Conservation (phyloP, 2,888 invertebrate species). For the Tiphia femorata region DNA sequence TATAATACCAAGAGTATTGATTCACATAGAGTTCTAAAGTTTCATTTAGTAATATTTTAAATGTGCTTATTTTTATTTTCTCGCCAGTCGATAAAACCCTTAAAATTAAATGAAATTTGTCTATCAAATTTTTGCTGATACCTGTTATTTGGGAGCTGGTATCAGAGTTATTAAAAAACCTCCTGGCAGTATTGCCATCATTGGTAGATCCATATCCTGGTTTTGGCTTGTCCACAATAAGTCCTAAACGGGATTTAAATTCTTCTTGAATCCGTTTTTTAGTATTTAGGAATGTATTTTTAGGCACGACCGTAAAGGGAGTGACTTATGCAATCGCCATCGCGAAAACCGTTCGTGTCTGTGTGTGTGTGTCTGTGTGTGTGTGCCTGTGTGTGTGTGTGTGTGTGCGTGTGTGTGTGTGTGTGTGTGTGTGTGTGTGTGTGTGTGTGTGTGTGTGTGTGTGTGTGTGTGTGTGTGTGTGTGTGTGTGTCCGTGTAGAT, state of each 20-base stretch:
- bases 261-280: not conserved
- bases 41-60: not conserved
- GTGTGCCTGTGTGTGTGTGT: too few relatives aligned
- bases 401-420: too few relatives aligned
- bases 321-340: too few relatives aligned
- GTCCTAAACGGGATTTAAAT: not conserved
- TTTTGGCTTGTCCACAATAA: not conserved
- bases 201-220: not conserved
- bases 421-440: too few relatives aligned
- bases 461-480: too few relatives aligned
- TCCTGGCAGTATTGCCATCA: conserved; percentile 6
- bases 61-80: not conserved
- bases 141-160: not conserved
- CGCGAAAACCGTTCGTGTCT: too few relatives aligned
- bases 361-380: too few relatives aligned
- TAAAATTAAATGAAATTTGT: not conserved
- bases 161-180: not conserved
- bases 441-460: too few relatives aligned
- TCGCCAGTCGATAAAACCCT: not conserved
- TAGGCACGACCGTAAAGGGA: too few relatives aligned
- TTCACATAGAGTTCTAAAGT: not conserved
- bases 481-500: too few relatives aligned
- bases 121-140: not conserved
- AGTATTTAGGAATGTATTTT: too few relatives aligned
- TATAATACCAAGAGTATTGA: conserved; percentile 5